A percentile compares a stretch with the other conserved stretches of the same genome.
These are phyloP conservation scores for Anhinga anhinga DNA, from an alignment of 2,113 vertebrate species.

Conservation along the genomic window DNA sequence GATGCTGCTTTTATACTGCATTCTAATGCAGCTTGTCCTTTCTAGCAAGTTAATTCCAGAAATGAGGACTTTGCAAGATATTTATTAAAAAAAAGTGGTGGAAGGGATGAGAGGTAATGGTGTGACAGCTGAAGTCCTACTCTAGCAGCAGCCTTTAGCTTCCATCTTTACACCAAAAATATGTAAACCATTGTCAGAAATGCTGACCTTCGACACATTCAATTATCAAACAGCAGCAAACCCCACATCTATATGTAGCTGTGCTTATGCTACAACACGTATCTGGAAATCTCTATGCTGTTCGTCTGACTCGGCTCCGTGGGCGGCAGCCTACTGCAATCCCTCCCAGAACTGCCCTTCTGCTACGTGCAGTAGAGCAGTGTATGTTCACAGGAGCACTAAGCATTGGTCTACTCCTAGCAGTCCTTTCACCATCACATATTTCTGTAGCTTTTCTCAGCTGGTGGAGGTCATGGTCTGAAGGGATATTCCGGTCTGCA, in stretches of 20 bases:
- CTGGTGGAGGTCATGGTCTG: neutral
- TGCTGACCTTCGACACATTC: neutral
- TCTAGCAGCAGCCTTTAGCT: neutral
- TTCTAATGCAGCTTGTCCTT: neutral
- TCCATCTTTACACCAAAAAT: neutral
- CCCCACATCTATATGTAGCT: neutral
- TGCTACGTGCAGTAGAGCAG: neutral
- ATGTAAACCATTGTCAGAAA: neutral
- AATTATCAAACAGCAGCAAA: neutral
- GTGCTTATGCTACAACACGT: fast-evolving
- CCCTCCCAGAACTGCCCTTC: neutral
- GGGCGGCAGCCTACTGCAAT: neutral
- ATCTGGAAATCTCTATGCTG: neutral
- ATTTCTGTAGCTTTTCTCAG: neutral
- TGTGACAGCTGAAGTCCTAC: neutral
- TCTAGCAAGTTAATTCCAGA: neutral
- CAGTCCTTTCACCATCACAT: neutral
- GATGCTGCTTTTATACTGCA: neutral
- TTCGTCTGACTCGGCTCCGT: fast-evolving
- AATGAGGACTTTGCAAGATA: neutral
- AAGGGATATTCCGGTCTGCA: neutral
- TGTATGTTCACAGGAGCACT: neutral
- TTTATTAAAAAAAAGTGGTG: neutral
- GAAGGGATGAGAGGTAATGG: neutral
- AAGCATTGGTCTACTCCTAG: neutral